Evolutionary conservation across 2,888 invertebrate species (phyloP).

Genomic region (Noctua janthina): DNA sequence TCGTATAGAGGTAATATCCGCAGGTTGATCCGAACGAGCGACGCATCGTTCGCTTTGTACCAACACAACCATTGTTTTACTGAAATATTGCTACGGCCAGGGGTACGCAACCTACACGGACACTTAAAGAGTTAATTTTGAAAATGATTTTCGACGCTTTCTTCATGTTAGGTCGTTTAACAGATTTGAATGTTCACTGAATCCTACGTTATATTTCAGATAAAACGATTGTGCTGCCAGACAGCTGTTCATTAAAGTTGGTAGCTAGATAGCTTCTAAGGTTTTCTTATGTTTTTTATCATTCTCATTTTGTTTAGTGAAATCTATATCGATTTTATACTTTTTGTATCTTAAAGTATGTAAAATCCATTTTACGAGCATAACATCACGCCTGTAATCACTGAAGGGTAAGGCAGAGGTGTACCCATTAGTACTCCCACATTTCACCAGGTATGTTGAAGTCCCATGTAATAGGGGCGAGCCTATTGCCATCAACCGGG

Average conservation of each 20-base stretch:
- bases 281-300: background rate
- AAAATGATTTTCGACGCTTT: background rate
- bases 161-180: slow-evolving; percentile 3
- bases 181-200: slow-evolving; percentile 38
- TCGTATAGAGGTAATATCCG: slow-evolving; percentile 77
- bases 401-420: too few relatives aligned
- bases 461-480: too few relatives aligned
- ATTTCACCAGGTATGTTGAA: too few relatives aligned
- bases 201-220: slow-evolving; percentile 9
- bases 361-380: background rate
- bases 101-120: slow-evolving; percentile 63
- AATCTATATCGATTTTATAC: background rate
- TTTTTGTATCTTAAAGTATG: background rate
- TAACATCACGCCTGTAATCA: too few relatives aligned
- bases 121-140: background rate
- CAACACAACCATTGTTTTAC: slow-evolving; percentile 82
- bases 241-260: slow-evolving; percentile 18
- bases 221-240: slow-evolving; percentile 22
- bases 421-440: too few relatives aligned
- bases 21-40: slow-evolving; percentile 81
- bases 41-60: slow-evolving; percentile 75
- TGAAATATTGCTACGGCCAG: slow-evolving; percentile 86
- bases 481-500: too few relatives aligned
- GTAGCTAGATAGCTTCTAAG: background rate
- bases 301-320: background rate